A percentile compares a stretch with the other conserved stretches of the same genome.
Evolutionary conservation across 2,113 vertebrate genomes (phyloP).

Genomic region (Hippocampus mohnikei): DNA sequence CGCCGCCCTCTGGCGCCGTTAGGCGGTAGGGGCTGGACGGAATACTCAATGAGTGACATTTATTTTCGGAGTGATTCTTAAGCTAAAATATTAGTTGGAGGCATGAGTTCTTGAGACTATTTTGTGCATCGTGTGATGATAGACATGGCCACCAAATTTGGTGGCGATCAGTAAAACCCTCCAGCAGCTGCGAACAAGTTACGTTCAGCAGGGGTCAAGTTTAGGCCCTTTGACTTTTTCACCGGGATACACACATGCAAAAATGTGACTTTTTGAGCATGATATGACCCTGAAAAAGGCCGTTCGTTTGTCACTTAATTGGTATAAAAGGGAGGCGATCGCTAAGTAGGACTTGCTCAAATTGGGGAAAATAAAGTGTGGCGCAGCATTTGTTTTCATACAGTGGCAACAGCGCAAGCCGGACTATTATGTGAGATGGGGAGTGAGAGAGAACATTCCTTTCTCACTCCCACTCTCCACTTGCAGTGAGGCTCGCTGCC

Average conservation of each 20-base stretch:
- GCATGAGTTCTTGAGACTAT: background rate
- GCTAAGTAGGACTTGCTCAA: background rate
- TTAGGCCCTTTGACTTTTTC: background rate
- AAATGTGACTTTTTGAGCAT: background rate
- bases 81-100: too few species aligned
- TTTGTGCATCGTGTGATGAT: background rate
- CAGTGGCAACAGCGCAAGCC: slow-evolving; percentile 34
- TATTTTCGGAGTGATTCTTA: too few species aligned
- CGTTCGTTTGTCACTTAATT: background rate
- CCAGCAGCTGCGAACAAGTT: too few species aligned
- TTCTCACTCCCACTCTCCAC: slow-evolving; percentile 79
- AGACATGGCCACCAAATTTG: background rate
- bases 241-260: background rate
- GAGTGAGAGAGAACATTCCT: slow-evolving; percentile 81
- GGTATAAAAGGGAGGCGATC: background rate
- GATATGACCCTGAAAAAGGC: background rate
- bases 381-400: slow-evolving; percentile 55
- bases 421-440: slow-evolving; percentile 59
- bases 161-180: background rate
- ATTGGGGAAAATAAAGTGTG: slow-evolving; percentile 7
- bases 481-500: slow-evolving; percentile 62
- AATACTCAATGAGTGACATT: background rate
- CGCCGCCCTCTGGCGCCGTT: background rate
- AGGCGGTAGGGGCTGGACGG: background rate
- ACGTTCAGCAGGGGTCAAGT: too few species aligned